Evolutionary conservation across 23 tunicate species (phyloP), one percentile per base, ranked within the genome.

Genomic region (Styela clava): DNA sequence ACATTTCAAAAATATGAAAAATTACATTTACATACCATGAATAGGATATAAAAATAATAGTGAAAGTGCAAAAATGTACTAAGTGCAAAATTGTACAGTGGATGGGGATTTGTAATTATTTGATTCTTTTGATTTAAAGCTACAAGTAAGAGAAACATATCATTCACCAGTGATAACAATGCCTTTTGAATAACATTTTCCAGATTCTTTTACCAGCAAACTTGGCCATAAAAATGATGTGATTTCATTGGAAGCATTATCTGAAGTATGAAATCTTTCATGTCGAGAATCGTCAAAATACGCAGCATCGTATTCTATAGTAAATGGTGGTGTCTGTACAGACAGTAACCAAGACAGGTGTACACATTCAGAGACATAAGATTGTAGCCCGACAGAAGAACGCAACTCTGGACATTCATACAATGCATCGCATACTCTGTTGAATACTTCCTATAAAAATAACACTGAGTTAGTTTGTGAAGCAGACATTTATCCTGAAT

Each of bases 201-300:
- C 97, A 16, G 97, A 84, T 78, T 91, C 93, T 64, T 74, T 79
- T 68, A 83, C 91, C 16, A 91, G 78, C 83, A 91, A 63, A n/a
- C 87, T 73, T 1, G 97, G 97, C 97, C 97, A 91, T 3, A 91
- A 63, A 72, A 88, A 91, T 18, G 85, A 86, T 20, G 86, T 79
- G 62, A 91, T 76, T 61, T 83, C 82, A 64, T 79, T 82, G 30
- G 97, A 86, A 1, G 91, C 34, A 33, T 62, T 69, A 69, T 91
- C 97, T 3, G 97, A 86, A 0, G 97, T 91, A 74, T 84, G 97
- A 63, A 91, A 91, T 5, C 97, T 80, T 51, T 86, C 86, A 70
- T 91, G 97, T 52, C 68, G 79, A 7, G 30, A 16, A 3, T 74
- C 68, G 81, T 91, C 97, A 74, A 86, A 91, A 1, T 51, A 27